phyloP scores from a whole-genome alignment of 2,113 vertebrate species.

The Procavia capensis region DNA sequence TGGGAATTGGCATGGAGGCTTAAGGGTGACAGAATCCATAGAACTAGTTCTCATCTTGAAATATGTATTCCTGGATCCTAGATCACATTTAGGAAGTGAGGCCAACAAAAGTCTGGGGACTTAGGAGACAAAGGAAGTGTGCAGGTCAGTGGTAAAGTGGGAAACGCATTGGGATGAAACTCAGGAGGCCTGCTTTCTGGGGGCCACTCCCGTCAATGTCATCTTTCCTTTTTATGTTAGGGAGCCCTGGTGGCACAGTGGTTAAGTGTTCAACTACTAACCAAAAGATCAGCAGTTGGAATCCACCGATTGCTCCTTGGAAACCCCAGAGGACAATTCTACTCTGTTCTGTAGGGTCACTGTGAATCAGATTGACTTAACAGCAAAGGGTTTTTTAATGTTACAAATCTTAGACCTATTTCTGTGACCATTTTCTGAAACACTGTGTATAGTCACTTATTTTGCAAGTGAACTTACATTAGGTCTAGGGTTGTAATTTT shows the following conservation, averaged over 20 bases:
- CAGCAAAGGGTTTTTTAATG: no score
- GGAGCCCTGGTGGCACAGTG: no score
- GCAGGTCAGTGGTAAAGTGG: neutral
- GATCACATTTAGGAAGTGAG: neutral
- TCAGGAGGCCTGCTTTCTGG: neutral
- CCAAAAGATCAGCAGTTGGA: no score
- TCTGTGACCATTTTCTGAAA: neutral
- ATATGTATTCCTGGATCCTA: neutral
- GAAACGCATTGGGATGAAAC: neutral
- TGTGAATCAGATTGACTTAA: no score
- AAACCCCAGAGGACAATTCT: no score
- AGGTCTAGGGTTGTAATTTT: neutral
- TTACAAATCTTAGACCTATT: neutral
- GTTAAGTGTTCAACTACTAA: no score
- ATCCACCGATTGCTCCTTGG: no score
- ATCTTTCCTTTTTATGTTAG: neutral
- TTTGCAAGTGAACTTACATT: neutral
- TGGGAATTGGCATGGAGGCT: neutral
- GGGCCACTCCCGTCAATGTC: neutral
- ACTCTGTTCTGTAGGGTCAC: no score
- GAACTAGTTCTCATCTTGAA: neutral
- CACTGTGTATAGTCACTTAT: neutral
- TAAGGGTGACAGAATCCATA: neutral
- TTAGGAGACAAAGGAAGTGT: neutral
- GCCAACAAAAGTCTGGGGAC: neutral